Evolutionary conservation across 2,888 invertebrate species (phyloP), one percentile per base, ranked within the genome.

Genomic region (Nomada flava): DNA sequence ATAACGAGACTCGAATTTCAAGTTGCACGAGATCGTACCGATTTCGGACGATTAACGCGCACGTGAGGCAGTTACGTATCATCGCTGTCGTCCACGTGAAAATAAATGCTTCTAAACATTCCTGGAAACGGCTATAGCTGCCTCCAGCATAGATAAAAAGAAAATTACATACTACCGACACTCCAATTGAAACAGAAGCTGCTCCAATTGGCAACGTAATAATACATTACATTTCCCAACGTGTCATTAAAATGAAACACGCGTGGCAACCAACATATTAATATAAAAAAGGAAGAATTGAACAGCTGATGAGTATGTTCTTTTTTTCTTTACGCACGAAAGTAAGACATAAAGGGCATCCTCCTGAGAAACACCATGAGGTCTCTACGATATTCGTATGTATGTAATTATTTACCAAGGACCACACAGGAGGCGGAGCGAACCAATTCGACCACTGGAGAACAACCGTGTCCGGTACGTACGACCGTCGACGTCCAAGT

Each of bases 361-460:
- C 23, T 67, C 2, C 20, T 53, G 20, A n/a, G 53, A 2, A 10
- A 23, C 15, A 15, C 20, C 1, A 36, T 44, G 5, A 53, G 52
- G 47, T 2, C 7, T 11, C 53, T 18, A 36, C 13, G 18, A 13
- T 36, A 7, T 36, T 7, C 36, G 44, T 23, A 9, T 15, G 50
- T 10, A 15, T n/a, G 62, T 36, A 57, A 76, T 69, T 75, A 67
- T 65, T 83, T 64, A 67, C 83, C n/a, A 50, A 78, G 78, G 84
- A 83, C 88, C 88, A 87, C 88, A 86, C 88, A 68, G 79, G 29
- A 64, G 60, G 42, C 29, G 64, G 50, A 29, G 62, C 67, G 80
- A 76, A 85, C 76, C 65, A 71, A 68, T 86, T 88, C 68, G 57
- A 50, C 26, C 42, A 47, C 9, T 26, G 60, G 36, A 47, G 67